Evolutionary conservation across 2,888 invertebrate species (phyloP), one percentile per base, ranked within the genome.

Genomic region (Lacanobia wlatinum): DNA sequence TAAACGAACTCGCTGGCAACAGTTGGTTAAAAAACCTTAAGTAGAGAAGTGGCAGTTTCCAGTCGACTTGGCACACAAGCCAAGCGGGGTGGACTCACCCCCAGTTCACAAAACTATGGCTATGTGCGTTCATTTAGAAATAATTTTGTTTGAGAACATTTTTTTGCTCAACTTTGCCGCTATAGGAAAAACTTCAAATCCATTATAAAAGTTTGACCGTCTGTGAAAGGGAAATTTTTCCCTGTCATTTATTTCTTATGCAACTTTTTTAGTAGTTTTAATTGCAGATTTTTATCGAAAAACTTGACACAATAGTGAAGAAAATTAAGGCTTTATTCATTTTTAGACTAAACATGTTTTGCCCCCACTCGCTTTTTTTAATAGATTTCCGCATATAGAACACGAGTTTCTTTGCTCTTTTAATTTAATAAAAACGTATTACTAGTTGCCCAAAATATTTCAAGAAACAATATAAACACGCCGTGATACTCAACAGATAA

Each of bases 71-170:
- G 55, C 75, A 64, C 28, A 23, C 28, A 56, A 82, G 78, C 67
- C 67, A 67, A 73, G 56, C 73, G 60, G 38, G 50, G 18, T 21
- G 38, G 18, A 38, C 40, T 68, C 67, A 28, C 18, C 12, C 63
- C 53, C 5, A 61, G 55, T 46, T 7, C 48, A 69, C 55, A 40
- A 55, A 69, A 71, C 66, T 67, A 70, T 28, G n/a, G 10, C 40
- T 21, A 48, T 62, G 55, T 21, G 70, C 79, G 62, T 70, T 83
- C 84, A 76, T 60, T 61, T 46, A 70, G 67, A 83, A 84, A 28
- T 83, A 80, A 83, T 77, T 69, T 61, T 43, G 52, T 73, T 69
- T 66, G 9, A 38, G 10, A 40, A n/a, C 10, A 21, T 50, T 66
- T 70, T 65, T 70, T 74, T 50, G 14, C 16, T 55, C 16, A 23